Conservation (phyloP, 2,113 vertebrate genomes). For the Proteles cristata region DNA sequence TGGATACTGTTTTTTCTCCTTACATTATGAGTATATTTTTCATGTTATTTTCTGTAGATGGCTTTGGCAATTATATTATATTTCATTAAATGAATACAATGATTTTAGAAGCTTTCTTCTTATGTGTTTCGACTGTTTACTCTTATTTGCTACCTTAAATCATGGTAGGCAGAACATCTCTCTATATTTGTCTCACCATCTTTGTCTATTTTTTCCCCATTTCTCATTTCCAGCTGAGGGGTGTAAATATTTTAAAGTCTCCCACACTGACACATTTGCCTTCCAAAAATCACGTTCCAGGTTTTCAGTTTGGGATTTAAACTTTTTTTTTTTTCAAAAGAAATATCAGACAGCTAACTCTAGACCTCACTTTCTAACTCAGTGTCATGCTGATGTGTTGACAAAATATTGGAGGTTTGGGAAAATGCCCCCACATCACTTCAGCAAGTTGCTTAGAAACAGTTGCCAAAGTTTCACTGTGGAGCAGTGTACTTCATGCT, state of each 20-base stretch:
- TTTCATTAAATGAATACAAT: neutral
- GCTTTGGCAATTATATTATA: neutral
- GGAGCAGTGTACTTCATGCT: neutral
- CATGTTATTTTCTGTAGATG: neutral
- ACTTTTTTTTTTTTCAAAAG: constrained; percentile 35
- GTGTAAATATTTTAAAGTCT: constrained; percentile 20
- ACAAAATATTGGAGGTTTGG: neutral
- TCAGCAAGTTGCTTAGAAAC: neutral
- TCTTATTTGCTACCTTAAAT: constrained; percentile 17
- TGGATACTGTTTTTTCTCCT: neutral
- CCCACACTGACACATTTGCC: neutral
- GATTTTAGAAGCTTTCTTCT: neutral
- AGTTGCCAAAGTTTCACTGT: neutral
- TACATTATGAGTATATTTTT: neutral
- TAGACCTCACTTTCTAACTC: neutral
- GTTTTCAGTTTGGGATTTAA: constrained; percentile 30
- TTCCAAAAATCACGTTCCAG: neutral
- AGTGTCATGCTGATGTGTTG: neutral
- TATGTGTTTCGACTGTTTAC: neutral
- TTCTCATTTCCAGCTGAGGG: neutral
- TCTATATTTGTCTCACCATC: neutral
- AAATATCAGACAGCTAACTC: neutral
- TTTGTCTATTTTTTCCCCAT: neutral
- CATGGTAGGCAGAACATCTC: neutral
- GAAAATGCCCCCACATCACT: neutral